These are phyloP conservation scores for Seriola rivoliana DNA, from an alignment of 2,113 vertebrate species.

Conservation along the genomic window DNA sequence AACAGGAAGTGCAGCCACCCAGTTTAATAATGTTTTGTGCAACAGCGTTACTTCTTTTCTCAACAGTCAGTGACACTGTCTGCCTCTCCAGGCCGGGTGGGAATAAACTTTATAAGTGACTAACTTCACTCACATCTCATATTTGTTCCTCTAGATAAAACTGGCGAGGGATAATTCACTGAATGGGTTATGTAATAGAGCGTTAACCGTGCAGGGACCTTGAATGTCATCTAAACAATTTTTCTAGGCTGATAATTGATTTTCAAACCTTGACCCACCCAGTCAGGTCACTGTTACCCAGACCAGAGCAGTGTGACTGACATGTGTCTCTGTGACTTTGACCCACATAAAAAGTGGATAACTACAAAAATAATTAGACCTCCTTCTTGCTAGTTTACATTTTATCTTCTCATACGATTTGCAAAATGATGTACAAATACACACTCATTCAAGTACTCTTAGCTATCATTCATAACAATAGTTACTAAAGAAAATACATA, in stretches of 20 bases:
- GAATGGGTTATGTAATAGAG: neutral
- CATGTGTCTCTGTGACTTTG: constrained; percentile 6
- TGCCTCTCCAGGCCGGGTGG: neutral
- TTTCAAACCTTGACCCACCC: neutral
- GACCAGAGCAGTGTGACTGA: constrained; percentile 32
- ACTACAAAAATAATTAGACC: neutral
- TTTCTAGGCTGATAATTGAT: constrained; percentile 3
- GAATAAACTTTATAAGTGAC: constrained; percentile 2
- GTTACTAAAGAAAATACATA: neutral
- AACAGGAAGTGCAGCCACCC: constrained; percentile 65
- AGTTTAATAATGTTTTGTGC: constrained; percentile 51
- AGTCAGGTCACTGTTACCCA: constrained; percentile 56
- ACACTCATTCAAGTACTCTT: neutral
- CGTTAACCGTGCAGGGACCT: neutral
- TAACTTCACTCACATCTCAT: constrained; percentile 7
- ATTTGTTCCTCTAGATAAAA: constrained; percentile 41
- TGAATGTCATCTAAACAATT: neutral
- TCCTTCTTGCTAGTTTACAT: neutral
- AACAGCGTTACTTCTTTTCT: constrained; percentile 22
- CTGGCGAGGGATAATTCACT: neutral
- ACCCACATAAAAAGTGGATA: neutral
- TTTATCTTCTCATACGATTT: neutral
- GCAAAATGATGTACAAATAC: neutral
- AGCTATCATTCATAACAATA: neutral
- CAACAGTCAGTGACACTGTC: constrained; percentile 10